Conservation (phyloP, 1,140 invertebrate genomes). For the Temnothorax longispinosus region DNA sequence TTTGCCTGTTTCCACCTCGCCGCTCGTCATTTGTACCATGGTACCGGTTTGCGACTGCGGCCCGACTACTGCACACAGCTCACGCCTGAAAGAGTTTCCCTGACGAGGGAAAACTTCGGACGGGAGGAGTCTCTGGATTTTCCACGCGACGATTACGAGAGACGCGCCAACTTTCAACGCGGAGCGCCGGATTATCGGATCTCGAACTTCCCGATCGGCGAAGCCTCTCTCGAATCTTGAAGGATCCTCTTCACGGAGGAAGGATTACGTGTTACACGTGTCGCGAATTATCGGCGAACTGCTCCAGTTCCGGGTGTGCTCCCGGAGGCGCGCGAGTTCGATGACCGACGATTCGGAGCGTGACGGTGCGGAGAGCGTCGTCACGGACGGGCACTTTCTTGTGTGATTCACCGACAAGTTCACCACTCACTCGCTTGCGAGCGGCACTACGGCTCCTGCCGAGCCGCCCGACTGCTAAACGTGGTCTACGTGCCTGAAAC, state of each 20-base stretch:
- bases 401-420: conserved; percentile 37
- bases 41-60: background rate
- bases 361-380: background rate
- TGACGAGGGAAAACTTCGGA: background rate
- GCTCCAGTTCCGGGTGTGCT: conserved; percentile 11
- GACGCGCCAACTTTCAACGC: background rate
- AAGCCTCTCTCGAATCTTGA: background rate
- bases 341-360: conserved; percentile 27
- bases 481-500: conserved; percentile 78
- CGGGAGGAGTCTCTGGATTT: background rate
- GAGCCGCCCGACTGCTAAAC: conserved; percentile 74
- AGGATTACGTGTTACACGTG: background rate
- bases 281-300: conserved; percentile 27
- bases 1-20: conserved; percentile 74
- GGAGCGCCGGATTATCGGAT: background rate
- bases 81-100: background rate
- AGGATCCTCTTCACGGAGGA: background rate
- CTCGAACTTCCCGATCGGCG: background rate
- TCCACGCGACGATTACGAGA: background rate
- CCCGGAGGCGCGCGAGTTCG: conserved; percentile 40
- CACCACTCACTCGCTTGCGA: conserved; percentile 26
- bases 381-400: conserved; percentile 39
- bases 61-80: background rate
- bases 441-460: conserved; percentile 22
- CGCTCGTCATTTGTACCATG: conserved; percentile 74